Percentiles rank a stretch among this genome's conserved stretches.
Evolutionary conservation across 2,888 invertebrate genomes (phyloP).

Genomic region (Psococerastis gibbosa): DNA sequence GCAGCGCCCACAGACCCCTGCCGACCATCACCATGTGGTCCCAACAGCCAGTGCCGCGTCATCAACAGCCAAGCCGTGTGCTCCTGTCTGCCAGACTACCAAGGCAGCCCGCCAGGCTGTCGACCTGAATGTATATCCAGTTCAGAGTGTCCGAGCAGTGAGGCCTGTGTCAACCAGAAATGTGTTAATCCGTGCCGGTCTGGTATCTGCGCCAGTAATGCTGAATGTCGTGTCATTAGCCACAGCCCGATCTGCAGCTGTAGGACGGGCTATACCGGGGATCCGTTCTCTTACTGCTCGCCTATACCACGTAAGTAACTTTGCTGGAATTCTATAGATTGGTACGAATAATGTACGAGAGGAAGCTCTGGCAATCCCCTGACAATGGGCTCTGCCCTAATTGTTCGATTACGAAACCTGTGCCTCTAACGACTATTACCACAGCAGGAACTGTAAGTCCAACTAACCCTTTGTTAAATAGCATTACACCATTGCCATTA

Average conservation of each 20-base stretch:
- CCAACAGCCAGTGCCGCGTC: conserved; percentile 25
- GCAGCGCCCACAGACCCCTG: conserved; percentile 21
- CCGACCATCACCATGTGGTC: conserved; percentile 21
- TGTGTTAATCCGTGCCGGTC: conserved; percentile 27
- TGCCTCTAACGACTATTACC: too few species aligned
- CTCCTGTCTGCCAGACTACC: conserved; percentile 52
- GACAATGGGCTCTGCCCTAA: too few species aligned
- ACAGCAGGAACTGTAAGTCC: too few species aligned
- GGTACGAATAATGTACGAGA: too few species aligned
- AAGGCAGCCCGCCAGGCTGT: conserved; percentile 49
- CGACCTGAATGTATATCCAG: conserved; percentile 28
- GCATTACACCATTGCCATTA: too few species aligned
- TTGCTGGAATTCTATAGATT: too few species aligned
- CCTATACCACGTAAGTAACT: conserved; percentile 16
- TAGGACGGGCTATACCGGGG: conserved; percentile 25
- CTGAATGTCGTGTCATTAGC: conserved; percentile 20
- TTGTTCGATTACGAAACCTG: too few species aligned
- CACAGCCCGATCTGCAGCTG: conserved; percentile 28
- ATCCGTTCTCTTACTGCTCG: conserved; percentile 23
- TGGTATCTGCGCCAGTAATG: conserved; percentile 23
- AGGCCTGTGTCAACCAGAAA: conserved; percentile 28
- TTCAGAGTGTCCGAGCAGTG: conserved; percentile 35
- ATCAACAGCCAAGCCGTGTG: conserved; percentile 52
- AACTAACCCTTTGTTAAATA: too few species aligned
- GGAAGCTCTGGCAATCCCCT: too few species aligned